Evolutionary conservation across 2,797 vertebrate species (phyloP).

Genomic region (Gymnothorax reevesii): DNA sequence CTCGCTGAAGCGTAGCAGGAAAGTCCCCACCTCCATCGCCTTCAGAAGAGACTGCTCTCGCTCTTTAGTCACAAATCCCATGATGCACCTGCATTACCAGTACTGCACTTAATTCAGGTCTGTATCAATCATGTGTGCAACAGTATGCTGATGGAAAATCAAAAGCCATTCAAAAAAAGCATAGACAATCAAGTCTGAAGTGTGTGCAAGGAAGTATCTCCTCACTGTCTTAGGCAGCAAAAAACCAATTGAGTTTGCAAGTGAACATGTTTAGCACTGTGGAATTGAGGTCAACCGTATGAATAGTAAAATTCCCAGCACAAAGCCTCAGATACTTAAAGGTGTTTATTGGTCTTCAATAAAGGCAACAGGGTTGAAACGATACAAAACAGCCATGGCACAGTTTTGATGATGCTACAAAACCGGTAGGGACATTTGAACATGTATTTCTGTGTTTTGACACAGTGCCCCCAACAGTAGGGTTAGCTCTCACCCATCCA

Average conservation of each 20-base stretch:
- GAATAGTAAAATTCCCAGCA: too few relatives aligned
- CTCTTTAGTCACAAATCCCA: conserved; percentile 98
- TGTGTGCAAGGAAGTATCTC: neutral
- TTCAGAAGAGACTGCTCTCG: conserved; percentile 88
- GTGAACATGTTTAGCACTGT: neutral
- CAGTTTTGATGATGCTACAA: too few relatives aligned
- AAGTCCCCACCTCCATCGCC: conserved; percentile 89
- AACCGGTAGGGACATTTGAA: too few relatives aligned
- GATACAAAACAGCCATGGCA: too few relatives aligned
- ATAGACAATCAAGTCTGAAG: neutral
- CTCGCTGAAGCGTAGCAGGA: conserved; percentile 93
- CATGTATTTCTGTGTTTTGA: too few relatives aligned
- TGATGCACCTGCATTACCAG: conserved; percentile 77
- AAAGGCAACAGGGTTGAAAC: too few relatives aligned
- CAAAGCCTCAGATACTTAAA: too few relatives aligned
- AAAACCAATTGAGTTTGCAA: neutral
- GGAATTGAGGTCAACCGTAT: neutral
- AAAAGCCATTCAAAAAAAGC: neutral
- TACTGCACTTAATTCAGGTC: neutral
- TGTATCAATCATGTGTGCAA: neutral
- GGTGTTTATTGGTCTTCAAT: too few relatives aligned
- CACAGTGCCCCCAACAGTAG: neutral
- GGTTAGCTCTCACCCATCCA: conserved; percentile 81
- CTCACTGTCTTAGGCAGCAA: neutral
- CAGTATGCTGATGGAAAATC: neutral